These are phyloP conservation scores for Melanitta fusca DNA, from an alignment of 2,797 vertebrate species.

Conservation along the genomic window DNA sequence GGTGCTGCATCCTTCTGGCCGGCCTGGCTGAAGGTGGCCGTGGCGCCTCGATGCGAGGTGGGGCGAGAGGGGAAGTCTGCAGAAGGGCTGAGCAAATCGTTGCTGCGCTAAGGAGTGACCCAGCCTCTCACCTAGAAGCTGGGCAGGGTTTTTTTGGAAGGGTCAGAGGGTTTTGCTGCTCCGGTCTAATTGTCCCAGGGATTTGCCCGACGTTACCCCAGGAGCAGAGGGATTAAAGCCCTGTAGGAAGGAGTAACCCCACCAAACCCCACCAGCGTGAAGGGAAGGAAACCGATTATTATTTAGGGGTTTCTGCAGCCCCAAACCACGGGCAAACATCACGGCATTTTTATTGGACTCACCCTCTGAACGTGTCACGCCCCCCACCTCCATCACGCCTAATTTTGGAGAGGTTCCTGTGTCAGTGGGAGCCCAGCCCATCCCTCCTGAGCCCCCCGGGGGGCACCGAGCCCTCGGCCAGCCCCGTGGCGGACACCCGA, in stretches of 20 bases:
- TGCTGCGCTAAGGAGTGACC: background rate
- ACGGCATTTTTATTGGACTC: background rate
- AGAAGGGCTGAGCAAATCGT: background rate
- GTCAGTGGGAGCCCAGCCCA: background rate
- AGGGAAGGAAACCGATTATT: background rate
- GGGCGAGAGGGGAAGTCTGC: background rate
- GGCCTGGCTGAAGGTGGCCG: background rate
- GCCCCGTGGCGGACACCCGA: fast-evolving
- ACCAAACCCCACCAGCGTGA: background rate
- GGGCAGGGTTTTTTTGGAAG: background rate
- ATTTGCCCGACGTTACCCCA: background rate
- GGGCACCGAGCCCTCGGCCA: background rate
- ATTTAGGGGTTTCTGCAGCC: background rate
- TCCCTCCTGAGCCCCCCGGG: background rate
- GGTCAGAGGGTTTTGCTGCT: background rate
- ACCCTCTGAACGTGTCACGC: background rate
- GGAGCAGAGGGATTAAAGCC: conserved; percentile 18
- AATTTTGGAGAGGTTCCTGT: background rate
- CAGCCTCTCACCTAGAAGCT: background rate
- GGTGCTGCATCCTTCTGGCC: background rate
- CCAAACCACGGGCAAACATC: background rate
- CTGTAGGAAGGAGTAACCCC: background rate
- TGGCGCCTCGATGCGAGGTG: fast-evolving
- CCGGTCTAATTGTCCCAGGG: background rate
- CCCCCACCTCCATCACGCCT: background rate